phyloP scores from a whole-genome alignment of 2,888 invertebrate genomes.

The Aromia moschata region DNA sequence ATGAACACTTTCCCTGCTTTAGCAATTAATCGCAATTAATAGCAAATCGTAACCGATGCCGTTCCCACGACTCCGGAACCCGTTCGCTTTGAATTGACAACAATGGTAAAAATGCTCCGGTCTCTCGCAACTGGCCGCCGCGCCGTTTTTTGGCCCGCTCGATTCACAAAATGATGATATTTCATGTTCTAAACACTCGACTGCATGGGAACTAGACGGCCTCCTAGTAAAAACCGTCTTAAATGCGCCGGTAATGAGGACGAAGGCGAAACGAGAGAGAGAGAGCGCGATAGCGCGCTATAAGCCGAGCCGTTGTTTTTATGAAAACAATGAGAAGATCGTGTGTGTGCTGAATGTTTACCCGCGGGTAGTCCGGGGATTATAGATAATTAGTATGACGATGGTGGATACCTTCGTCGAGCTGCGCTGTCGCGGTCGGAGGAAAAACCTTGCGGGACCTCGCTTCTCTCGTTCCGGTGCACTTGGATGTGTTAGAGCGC shows the following conservation, averaged over 20 bases:
- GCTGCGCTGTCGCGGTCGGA: not conserved
- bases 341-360: conserved; percentile 26
- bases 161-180: conserved; percentile 19
- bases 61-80: conserved; percentile 8
- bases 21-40: conserved; percentile 19
- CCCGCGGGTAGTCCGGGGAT: conserved; percentile 8
- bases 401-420: conserved; percentile 7
- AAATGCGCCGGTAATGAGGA: conserved; percentile 21
- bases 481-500: conserved; percentile 7
- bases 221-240: conserved; percentile 1
- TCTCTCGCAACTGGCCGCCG: not conserved
- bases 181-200: conserved; percentile 12
- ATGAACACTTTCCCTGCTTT: too few relatives aligned
- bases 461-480: not conserved
- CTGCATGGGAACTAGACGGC: conserved; percentile 19
- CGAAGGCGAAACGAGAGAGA: not conserved
- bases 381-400: conserved; percentile 24
- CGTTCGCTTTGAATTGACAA: not conserved
- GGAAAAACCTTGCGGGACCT: not conserved
- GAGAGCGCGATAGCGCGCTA: conserved; percentile 3
- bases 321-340: conserved; percentile 24
- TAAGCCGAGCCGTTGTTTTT: conserved; percentile 20
- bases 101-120: conserved; percentile 11
- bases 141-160: conserved; percentile 12
- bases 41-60: conserved; percentile 13